phyloP scores from a whole-genome alignment of 2,888 invertebrate genomes.

The Amphipyra berbera region DNA sequence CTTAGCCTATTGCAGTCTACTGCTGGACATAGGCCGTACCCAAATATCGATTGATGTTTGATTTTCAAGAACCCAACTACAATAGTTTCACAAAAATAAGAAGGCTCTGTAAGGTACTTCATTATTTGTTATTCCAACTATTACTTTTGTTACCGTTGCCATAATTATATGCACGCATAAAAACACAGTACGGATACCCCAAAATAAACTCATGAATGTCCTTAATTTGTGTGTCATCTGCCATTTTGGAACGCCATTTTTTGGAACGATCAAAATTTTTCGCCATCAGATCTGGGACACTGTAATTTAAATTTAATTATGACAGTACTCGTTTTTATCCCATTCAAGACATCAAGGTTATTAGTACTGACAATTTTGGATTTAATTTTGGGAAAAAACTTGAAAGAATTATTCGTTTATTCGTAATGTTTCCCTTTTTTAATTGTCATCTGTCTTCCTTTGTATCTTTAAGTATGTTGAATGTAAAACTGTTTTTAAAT shows the following conservation, averaged over 20 bases:
- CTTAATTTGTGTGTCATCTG: not conserved
- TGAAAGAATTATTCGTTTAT: conserved; percentile 1
- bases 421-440: conserved; percentile 3
- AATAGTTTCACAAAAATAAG: too few relatives aligned
- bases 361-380: conserved; percentile 10
- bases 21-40: too few relatives aligned
- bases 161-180: too few relatives aligned
- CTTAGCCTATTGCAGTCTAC: too few relatives aligned
- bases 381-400: conserved; percentile 33
- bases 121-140: too few relatives aligned
- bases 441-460: not conserved
- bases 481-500: not conserved
- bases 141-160: too few relatives aligned
- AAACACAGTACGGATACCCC: too few relatives aligned
- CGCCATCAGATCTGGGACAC: conserved; percentile 18
- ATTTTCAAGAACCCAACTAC: too few relatives aligned
- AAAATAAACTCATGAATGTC: not conserved
- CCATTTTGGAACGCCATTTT: conserved; percentile 4
- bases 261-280: conserved; percentile 27
- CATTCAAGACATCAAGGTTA: conserved; percentile 16
- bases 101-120: too few relatives aligned
- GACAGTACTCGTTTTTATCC: conserved; percentile 40
- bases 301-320: conserved; percentile 44
- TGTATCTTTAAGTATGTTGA: not conserved
- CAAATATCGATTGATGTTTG: too few relatives aligned